These are phyloP conservation scores for Odiellus spinosus DNA, from an alignment of 2,888 invertebrate genomes.

Conservation along the genomic window DNA sequence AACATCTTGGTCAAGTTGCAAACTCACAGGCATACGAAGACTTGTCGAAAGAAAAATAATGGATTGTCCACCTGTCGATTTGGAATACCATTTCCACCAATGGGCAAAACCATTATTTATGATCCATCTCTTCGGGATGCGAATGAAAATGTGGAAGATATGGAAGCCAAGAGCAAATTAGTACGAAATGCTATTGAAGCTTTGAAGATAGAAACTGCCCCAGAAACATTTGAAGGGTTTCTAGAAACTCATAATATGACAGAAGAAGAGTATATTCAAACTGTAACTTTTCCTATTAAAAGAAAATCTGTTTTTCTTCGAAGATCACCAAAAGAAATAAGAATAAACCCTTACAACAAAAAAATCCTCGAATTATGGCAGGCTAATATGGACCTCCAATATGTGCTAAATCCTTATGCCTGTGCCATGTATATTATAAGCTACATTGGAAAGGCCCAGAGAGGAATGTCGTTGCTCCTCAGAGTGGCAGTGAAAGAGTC, in stretches of 20 bases:
- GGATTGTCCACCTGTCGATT: constrained; percentile 5
- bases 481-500: constrained; percentile 21
- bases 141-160: neutral
- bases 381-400: constrained; percentile 29
- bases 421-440: constrained; percentile 24
- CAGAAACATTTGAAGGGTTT: too few species aligned
- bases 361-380: constrained; percentile 20
- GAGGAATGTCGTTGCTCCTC: constrained; percentile 12
- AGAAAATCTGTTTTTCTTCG: constrained; percentile 18
- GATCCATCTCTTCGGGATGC: constrained; percentile 3
- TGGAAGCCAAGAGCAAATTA: constrained; percentile 1
- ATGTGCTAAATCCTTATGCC: constrained; percentile 25
- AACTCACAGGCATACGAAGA: constrained; percentile 5
- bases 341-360: constrained; percentile 22
- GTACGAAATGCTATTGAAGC: constrained; percentile 1
- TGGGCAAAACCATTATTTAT: constrained; percentile 1
- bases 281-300: constrained; percentile 4
- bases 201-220: too few species aligned
- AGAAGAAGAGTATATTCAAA: constrained; percentile 1
- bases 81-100: constrained; percentile 7
- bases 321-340: constrained; percentile 14
- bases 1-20: neutral
- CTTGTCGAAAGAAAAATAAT: constrained; percentile 3
- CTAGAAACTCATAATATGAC: neutral
- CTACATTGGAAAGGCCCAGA: constrained; percentile 16